phyloP scores from a whole-genome alignment of 2,797 vertebrate species.

The Anguilla obscura region DNA sequence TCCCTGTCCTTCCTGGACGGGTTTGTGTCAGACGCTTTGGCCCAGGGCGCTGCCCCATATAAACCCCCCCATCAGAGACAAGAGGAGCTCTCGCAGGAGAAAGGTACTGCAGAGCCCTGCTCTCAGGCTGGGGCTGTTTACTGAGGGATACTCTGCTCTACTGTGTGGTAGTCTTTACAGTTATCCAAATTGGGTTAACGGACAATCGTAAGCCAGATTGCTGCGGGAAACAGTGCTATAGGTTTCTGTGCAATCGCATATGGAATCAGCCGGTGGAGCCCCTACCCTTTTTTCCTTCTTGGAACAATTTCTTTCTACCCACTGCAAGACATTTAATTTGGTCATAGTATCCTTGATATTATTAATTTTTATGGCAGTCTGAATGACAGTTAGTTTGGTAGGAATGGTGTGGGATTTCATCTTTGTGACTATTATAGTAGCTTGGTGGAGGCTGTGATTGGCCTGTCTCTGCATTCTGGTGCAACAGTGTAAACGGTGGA shows the following conservation, averaged over 20 bases:
- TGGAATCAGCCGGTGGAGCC: too few species aligned
- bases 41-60: slow-evolving; percentile 86
- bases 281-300: too few species aligned
- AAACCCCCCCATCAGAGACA: slow-evolving; percentile 94
- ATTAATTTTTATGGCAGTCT: background rate
- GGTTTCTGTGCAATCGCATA: too few species aligned
- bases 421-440: background rate
- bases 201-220: too few species aligned
- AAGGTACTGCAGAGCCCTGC: slow-evolving; percentile 72
- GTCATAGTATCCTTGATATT: too few species aligned
- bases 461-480: background rate
- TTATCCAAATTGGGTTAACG: too few species aligned
- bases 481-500: background rate
- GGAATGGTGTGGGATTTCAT: background rate
- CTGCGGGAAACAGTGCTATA: too few species aligned
- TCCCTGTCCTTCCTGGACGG: slow-evolving; percentile 95
- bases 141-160: background rate
- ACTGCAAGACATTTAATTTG: too few species aligned
- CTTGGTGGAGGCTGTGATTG: background rate
- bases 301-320: too few species aligned
- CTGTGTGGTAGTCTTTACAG: background rate
- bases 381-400: background rate
- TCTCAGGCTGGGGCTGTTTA: background rate
- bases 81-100: slow-evolving; percentile 85
- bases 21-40: slow-evolving; percentile 91